Evolutionary conservation across 2,888 invertebrate species (phyloP).

Genomic region (Lepidocyrtoides sp.): DNA sequence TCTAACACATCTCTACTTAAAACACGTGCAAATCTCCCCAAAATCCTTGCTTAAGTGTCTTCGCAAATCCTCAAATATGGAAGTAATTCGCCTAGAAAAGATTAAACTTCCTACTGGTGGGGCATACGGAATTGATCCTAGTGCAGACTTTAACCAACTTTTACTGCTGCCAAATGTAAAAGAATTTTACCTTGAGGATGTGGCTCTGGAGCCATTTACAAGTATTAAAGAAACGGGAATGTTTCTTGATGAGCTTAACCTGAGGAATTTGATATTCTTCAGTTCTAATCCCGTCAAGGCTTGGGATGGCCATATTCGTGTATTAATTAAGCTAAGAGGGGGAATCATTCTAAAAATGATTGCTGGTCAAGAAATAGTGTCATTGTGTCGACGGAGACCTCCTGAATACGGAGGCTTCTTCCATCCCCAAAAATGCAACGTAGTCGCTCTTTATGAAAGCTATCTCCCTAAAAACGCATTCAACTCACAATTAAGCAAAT

Average conservation of each 20-base stretch:
- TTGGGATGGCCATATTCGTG: slow-evolving; percentile 59
- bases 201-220: slow-evolving; percentile 54
- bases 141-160: slow-evolving; percentile 75
- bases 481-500: slow-evolving; percentile 57
- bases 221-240: slow-evolving; percentile 74
- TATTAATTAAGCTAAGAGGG: slow-evolving; percentile 66
- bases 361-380: slow-evolving; percentile 56
- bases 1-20: slow-evolving; percentile 73
- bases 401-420: slow-evolving; percentile 74
- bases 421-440: slow-evolving; percentile 60
- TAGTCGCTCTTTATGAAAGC: slow-evolving; percentile 70
- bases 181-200: slow-evolving; percentile 76
- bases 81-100: slow-evolving; percentile 73
- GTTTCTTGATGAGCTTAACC: slow-evolving; percentile 78
- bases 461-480: slow-evolving; percentile 74
- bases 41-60: slow-evolving; percentile 79
- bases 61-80: slow-evolving; percentile 70
- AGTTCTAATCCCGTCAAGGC: slow-evolving; percentile 67
- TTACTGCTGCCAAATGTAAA: slow-evolving; percentile 74
- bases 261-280: slow-evolving; percentile 77
- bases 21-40: slow-evolving; percentile 75
- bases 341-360: slow-evolving; percentile 74
- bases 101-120: slow-evolving; percentile 78
- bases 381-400: slow-evolving; percentile 75
- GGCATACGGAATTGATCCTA: slow-evolving; percentile 67